phyloP scores from a whole-genome alignment of 2,888 invertebrate species.

The Amphipyra berbera region DNA sequence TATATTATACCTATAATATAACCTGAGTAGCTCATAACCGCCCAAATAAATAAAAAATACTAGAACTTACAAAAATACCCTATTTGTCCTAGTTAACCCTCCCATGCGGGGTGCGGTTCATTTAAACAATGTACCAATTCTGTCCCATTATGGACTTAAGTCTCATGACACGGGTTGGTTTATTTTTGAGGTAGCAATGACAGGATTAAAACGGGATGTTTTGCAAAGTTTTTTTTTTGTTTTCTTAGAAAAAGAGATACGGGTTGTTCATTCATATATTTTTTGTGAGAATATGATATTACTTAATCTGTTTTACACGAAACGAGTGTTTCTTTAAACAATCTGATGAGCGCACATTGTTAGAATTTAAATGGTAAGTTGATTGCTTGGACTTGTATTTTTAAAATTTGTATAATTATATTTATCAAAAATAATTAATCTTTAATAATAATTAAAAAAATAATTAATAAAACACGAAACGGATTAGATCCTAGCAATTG shows the following conservation, averaged over 20 bases:
- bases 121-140: constrained; percentile 52
- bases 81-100: constrained; percentile 54
- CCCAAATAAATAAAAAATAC: constrained; percentile 15
- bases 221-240: constrained; percentile 13
- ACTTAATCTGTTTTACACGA: constrained; percentile 10
- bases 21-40: background rate
- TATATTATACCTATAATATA: no score
- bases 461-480: background rate
- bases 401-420: no score
- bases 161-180: constrained; percentile 44
- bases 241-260: constrained; percentile 25
- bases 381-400: no score
- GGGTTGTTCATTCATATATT: constrained; percentile 29
- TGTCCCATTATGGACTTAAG: constrained; percentile 42
- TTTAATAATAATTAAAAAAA: background rate
- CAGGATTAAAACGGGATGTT: constrained; percentile 59
- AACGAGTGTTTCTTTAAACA: background rate
- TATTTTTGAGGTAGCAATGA: constrained; percentile 67
- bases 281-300: constrained; percentile 1
- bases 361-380: background rate
- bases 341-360: background rate
- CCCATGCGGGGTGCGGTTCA: constrained; percentile 48
- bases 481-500: constrained; percentile 11
- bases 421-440: no score
- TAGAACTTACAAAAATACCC: constrained; percentile 35